phyloP scores from a whole-genome alignment of 1,140 invertebrate species.

The Apis cerana region DNA sequence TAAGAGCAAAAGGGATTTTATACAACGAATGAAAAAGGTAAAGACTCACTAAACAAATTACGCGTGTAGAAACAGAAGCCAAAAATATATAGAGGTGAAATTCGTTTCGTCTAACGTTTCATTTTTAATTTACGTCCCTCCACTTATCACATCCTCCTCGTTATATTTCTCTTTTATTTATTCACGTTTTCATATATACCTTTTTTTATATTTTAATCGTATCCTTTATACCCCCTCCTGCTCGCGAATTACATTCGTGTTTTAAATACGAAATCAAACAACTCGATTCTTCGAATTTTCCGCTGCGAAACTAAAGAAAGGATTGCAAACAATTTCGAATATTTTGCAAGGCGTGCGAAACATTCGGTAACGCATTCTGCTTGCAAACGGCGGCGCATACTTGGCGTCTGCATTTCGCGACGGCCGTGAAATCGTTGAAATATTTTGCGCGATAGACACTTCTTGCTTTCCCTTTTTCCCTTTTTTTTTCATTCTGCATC shows the following conservation, averaged over 20 bases:
- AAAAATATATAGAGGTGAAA: too few relatives aligned
- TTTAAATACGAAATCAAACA: not conserved
- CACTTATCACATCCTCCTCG: too few relatives aligned
- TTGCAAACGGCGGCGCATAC: constrained; percentile 5
- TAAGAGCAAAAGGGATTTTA: not conserved
- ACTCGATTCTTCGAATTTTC: constrained; percentile 1
- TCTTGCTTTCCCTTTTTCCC: not conserved
- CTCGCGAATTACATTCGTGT: not conserved
- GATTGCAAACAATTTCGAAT: constrained; percentile 9
- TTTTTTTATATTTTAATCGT: too few relatives aligned
- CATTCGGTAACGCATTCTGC: constrained; percentile 8
- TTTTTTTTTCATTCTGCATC: too few relatives aligned
- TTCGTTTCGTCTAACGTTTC: too few relatives aligned
- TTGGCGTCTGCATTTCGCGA: constrained; percentile 21
- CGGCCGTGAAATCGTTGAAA: constrained; percentile 14
- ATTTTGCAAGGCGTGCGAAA: constrained; percentile 17
- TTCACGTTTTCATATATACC: too few relatives aligned
- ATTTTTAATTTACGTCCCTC: too few relatives aligned
- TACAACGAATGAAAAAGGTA: not conserved
- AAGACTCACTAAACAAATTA: too few relatives aligned
- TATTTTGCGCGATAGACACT: constrained; percentile 3
- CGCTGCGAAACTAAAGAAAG: not conserved
- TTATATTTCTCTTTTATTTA: too few relatives aligned
- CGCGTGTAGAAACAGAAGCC: too few relatives aligned
- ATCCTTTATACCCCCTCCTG: not conserved